phyloP scores from a whole-genome alignment of 1,140 invertebrate genomes.

The Drosophila sp. region DNA sequence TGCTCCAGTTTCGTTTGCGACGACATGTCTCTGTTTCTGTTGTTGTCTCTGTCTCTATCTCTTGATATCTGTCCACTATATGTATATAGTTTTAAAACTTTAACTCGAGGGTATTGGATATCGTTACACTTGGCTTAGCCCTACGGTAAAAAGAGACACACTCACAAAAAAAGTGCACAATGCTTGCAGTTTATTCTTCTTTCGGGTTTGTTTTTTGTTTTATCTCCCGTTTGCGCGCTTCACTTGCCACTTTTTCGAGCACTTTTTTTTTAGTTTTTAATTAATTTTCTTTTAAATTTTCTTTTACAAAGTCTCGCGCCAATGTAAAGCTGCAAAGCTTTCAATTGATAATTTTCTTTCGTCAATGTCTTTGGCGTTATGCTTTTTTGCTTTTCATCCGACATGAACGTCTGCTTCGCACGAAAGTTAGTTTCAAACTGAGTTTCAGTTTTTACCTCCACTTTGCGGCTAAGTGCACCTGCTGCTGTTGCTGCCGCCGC shows the following conservation, averaged over 20 bases:
- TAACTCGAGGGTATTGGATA: conserved; percentile 44
- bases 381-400: conserved; percentile 7
- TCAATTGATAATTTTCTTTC: conserved; percentile 17
- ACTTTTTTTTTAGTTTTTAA: conserved; percentile 59
- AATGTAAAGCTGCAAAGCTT: conserved; percentile 34
- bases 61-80: conserved; percentile 16
- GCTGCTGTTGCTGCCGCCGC: conserved; percentile 44
- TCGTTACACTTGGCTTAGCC: conserved; percentile 55
- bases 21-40: conserved; percentile 30
- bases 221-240: conserved; percentile 32
- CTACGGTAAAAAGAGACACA: conserved; percentile 21
- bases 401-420: conserved; percentile 67
- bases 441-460: conserved; percentile 18
- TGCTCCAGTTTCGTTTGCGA: conserved; percentile 77
- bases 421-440: conserved; percentile 78
- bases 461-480: conserved; percentile 31
- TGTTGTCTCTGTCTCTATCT: conserved; percentile 25
- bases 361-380: conserved; percentile 5
- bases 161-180: conserved; percentile 14
- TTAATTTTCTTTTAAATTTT: conserved; percentile 45
- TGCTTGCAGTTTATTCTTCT: conserved; percentile 16
- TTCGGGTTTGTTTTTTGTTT: neutral
- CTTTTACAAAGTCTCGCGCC: conserved; percentile 57
- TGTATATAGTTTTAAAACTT: conserved; percentile 20
- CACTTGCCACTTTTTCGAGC: conserved; percentile 60